These are phyloP conservation scores for Numida meleagris DNA, from an alignment of 2,113 vertebrate genomes.

Conservation along the genomic window DNA sequence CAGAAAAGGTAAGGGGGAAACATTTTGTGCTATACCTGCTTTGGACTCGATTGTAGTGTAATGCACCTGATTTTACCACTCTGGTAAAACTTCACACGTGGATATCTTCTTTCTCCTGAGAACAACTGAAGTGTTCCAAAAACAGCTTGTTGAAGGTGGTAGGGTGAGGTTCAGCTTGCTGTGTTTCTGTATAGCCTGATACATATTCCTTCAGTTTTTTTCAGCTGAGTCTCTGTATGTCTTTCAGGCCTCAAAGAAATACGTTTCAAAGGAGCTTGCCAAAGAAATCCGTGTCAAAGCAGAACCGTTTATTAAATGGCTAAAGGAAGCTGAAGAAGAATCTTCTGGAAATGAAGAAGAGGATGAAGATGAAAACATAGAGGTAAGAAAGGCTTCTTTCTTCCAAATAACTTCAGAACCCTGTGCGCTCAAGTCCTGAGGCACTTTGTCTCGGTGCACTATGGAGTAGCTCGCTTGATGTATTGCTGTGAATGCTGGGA, in stretches of 20 bases:
- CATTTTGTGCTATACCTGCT: not conserved
- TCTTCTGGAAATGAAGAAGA: conserved; percentile 93
- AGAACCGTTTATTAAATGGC: conserved; percentile 96
- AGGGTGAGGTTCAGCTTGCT: not conserved
- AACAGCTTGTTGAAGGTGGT: not conserved
- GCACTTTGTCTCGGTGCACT: fast-evolving
- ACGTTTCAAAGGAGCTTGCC: conserved; percentile 96
- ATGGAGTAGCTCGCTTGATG: fast-evolving
- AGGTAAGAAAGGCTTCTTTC: conserved; percentile 73
- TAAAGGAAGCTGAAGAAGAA: conserved; percentile 98
- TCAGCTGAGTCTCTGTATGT: fast-evolving
- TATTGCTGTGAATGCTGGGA: fast-evolving
- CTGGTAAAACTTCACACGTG: not conserved
- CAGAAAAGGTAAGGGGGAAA: conserved; percentile 88
- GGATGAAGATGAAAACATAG: conserved; percentile 90
- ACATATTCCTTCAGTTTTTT: not conserved
- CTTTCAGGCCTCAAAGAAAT: conserved; percentile 94
- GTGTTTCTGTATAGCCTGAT: not conserved
- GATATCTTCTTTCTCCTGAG: too few species aligned
- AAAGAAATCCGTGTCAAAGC: conserved; percentile 98
- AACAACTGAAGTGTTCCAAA: too few species aligned
- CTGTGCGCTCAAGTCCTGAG: fast-evolving
- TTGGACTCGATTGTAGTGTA: fast-evolving
- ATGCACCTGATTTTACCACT: fast-evolving
- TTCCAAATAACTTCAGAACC: not conserved